These are phyloP conservation scores for Leptarthrus brevirostris DNA, from an alignment of 2,888 invertebrate species.

Conservation along the genomic window DNA sequence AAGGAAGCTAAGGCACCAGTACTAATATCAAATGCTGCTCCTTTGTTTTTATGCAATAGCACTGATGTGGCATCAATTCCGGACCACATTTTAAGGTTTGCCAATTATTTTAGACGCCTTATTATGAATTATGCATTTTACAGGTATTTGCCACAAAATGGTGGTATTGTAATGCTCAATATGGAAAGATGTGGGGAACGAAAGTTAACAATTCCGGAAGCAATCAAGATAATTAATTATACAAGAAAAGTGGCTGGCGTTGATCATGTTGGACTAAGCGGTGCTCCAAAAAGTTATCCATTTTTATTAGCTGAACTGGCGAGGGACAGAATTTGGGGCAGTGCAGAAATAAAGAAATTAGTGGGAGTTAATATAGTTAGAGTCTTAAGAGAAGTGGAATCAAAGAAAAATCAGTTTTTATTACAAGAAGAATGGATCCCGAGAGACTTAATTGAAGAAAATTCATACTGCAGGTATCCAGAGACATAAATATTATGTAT, in stretches of 20 bases:
- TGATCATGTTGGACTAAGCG: slow-evolving; percentile 75
- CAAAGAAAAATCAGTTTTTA: slow-evolving; percentile 66
- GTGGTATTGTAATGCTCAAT: slow-evolving; percentile 74
- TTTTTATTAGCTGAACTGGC: slow-evolving; percentile 73
- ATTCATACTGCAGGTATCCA: slow-evolving; percentile 70
- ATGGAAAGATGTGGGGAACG: slow-evolving; percentile 69
- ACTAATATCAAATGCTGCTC: slow-evolving; percentile 75
- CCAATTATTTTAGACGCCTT: neutral
- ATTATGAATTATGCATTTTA: no score
- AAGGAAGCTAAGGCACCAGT: slow-evolving; percentile 74
- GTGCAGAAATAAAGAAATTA: slow-evolving; percentile 71
- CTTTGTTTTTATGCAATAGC: slow-evolving; percentile 73
- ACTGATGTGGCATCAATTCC: slow-evolving; percentile 82
- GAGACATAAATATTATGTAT: slow-evolving; percentile 66
- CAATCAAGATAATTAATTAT: slow-evolving; percentile 74
- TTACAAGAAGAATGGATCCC: slow-evolving; percentile 71
- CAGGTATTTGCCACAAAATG: slow-evolving; percentile 68
- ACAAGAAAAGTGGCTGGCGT: slow-evolving; percentile 74
- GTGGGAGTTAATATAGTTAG: slow-evolving; percentile 72
- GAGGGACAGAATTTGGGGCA: slow-evolving; percentile 71
- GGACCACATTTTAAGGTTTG: slow-evolving; percentile 77
- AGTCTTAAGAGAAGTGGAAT: slow-evolving; percentile 69
- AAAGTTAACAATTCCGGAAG: slow-evolving; percentile 64
- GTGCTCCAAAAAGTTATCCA: slow-evolving; percentile 70
- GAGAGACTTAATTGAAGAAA: slow-evolving; percentile 69